Percentiles rank a stretch among this genome's conserved stretches.
phyloP scores from a whole-genome alignment of 2,113 vertebrate species.

The Trematocara stigmaticum region DNA sequence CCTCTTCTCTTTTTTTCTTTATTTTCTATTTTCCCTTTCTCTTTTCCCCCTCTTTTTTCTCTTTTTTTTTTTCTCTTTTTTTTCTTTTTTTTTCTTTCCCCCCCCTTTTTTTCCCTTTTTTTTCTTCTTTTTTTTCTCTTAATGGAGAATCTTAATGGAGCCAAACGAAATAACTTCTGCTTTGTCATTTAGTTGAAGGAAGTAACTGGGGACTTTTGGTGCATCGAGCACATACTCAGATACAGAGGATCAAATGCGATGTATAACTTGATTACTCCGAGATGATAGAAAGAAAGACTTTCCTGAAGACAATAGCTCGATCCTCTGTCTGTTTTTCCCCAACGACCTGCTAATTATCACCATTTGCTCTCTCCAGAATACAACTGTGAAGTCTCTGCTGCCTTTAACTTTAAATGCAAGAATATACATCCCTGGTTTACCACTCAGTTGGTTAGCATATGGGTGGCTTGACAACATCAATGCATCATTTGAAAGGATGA shows the following conservation, averaged over 20 bases:
- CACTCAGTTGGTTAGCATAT: slow-evolving; percentile 40
- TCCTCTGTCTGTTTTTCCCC: slow-evolving; percentile 1
- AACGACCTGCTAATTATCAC: slow-evolving; percentile 18
- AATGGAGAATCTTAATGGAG: neutral
- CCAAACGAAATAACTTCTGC: neutral
- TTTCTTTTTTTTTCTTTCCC: rapidly evolving
- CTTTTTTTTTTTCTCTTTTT: rapidly evolving
- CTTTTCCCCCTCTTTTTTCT: rapidly evolving
- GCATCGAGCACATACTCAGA: neutral
- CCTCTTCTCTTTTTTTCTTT: rapidly evolving
- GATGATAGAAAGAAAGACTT: too few species aligned
- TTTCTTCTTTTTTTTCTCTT: too few species aligned
- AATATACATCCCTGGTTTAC: slow-evolving; percentile 10
- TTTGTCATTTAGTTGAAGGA: neutral
- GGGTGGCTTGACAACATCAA: slow-evolving; percentile 15
- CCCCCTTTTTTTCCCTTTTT: rapidly evolving
- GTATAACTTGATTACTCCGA: neutral
- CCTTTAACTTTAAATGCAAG: slow-evolving; percentile 12
- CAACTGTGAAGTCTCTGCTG: neutral
- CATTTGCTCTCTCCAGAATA: slow-evolving; percentile 7
- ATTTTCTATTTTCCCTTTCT: rapidly evolving
- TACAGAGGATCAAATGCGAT: neutral
- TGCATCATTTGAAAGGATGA: slow-evolving; percentile 31
- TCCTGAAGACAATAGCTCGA: neutral
- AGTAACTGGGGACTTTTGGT: rapidly evolving